phyloP scores from a whole-genome alignment of 2,113 vertebrate species.

The Malurus cyaneus region DNA sequence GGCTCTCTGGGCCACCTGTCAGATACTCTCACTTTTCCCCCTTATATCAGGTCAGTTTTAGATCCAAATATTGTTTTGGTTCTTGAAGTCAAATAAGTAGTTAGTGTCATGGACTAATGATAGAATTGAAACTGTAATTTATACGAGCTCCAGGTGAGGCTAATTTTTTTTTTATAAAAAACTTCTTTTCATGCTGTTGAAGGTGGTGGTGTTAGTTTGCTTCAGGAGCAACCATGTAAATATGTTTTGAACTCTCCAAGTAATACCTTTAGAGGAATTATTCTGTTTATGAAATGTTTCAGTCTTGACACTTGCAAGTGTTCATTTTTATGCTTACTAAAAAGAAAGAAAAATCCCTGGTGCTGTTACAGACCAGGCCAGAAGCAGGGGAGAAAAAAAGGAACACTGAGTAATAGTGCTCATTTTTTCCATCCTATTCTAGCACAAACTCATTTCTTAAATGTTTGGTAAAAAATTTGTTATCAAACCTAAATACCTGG shows the following conservation, averaged over 20 bases:
- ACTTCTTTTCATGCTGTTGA: neutral
- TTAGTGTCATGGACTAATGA: neutral
- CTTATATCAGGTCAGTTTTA: neutral
- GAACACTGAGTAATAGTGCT: neutral
- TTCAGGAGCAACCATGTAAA: neutral
- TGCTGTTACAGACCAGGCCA: neutral
- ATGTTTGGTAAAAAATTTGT: neutral
- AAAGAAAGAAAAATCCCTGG: neutral
- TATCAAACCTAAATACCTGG: neutral
- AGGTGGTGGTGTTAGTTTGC: neutral
- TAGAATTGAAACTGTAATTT: neutral
- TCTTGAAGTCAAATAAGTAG: neutral
- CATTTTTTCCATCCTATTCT: neutral
- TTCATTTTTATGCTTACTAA: neutral
- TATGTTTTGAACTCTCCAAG: neutral
- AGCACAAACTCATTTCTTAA: neutral
- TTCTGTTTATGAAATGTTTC: neutral
- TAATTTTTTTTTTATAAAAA: neutral
- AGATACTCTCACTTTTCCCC: neutral
- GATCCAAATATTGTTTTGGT: neutral
- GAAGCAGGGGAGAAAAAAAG: fast-evolving
- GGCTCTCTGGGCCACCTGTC: neutral
- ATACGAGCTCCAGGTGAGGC: neutral
- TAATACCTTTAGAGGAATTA: neutral
- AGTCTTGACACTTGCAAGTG: neutral